Conservation (phyloP, 2,797 vertebrate species). For the Tauraco hartlaubi region DNA sequence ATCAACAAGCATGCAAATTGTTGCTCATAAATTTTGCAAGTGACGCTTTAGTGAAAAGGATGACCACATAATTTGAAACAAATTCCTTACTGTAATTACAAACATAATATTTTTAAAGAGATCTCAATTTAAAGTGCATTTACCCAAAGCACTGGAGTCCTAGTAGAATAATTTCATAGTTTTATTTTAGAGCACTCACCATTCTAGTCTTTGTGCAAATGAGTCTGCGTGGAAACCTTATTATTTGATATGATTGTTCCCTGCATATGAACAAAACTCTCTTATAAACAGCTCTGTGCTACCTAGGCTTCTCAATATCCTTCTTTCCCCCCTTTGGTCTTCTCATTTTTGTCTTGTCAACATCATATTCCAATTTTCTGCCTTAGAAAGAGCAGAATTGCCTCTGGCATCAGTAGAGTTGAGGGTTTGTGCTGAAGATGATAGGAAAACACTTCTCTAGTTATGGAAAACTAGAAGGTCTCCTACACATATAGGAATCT, state of each 20-base stretch:
- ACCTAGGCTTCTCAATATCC: neutral
- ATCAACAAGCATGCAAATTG: slow-evolving; percentile 49
- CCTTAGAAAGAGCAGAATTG: neutral
- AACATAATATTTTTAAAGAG: slow-evolving; percentile 50
- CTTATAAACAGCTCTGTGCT: neutral
- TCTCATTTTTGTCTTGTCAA: neutral
- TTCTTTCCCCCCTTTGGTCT: neutral
- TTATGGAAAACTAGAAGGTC: neutral
- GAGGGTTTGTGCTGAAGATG: neutral
- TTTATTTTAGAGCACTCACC: slow-evolving; percentile 49
- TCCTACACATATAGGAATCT: neutral
- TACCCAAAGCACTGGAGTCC: slow-evolving; percentile 3
- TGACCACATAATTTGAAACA: slow-evolving; percentile 27
- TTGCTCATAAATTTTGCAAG: slow-evolving; percentile 38
- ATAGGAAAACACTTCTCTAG: neutral
- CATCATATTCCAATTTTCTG: neutral
- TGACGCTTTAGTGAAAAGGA: slow-evolving; percentile 24
- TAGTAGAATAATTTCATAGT: slow-evolving; percentile 17
- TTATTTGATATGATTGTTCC: neutral
- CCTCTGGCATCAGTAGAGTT: neutral
- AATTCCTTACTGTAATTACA: slow-evolving; percentile 46
- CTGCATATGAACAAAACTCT: neutral
- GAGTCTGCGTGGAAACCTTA: neutral
- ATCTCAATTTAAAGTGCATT: slow-evolving; percentile 31
- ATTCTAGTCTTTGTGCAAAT: neutral